Evolutionary conservation across 2,113 vertebrate species (phyloP), one percentile per base, ranked within the genome.

Genomic region (Bufo gargarizans): DNA sequence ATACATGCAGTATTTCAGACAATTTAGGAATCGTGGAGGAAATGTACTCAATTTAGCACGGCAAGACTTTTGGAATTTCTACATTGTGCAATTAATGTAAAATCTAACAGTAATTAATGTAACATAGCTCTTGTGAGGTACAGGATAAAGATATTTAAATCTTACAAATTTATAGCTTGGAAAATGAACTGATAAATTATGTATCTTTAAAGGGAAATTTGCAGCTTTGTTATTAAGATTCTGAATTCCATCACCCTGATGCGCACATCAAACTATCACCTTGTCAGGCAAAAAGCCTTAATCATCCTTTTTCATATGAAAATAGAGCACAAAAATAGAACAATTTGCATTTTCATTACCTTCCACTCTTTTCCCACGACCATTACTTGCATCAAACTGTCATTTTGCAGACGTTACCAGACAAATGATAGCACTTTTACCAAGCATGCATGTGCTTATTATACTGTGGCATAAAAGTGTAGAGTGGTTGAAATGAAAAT

Each of bases 271-370:
- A 89, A 78, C 71, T 83, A 89, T 89, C 81, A 89, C 87, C 82
- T 89, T 89, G 87, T 89, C 87, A 89, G 74, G 61, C 87, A 89
- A 84, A 89, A 89, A 89, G 82, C 87, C 87, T 89, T 89, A 84
- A 89, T 89, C 87, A 89, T 89, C 82, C 81, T 78, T 89, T 78
- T 89, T 84, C 81, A 84, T 89, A 84, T 78, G 72, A 89, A 89
- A 84, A 89, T 89, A 84, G 81, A 89, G 81, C 78, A 78, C 87
- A 78, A 78, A 89, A 89, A 89, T 89, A 89, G 87, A 89, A 89
- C 81, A 84, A 89, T 89, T 89, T 89, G 71, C 87, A 89, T 89
- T 89, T 89, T 84, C 87, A 89, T 89, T 88, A 84, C 71, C 87
- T 88, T 88, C 80, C 58, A 55, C 77, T 88, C 81, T 88, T 89